Evolutionary conservation across 2,888 invertebrate species (phyloP), one percentile per base, ranked within the genome.

Genomic region (Spilosoma lubricipeda): DNA sequence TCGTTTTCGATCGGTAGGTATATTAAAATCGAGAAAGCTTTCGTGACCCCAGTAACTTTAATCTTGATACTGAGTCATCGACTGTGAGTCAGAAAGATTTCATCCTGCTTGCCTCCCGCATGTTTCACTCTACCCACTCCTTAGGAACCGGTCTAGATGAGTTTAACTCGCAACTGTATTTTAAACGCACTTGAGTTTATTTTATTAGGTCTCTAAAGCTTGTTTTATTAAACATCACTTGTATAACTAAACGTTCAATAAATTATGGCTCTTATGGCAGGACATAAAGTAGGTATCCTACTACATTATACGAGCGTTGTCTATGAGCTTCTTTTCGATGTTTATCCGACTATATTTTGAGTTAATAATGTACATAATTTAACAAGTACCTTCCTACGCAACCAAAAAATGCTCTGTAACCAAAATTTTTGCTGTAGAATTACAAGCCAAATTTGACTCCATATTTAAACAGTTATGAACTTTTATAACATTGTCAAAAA

Each of bases 11-110:
- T 82, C 73, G 67, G 71, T 76, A 52, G 67, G 71, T 76, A 52
- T 78, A 80, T 76, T 83, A 78, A 81, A 76, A 77, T 71, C 71
- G 77, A 75, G 80, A 81, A 80, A 85, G 81, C 85, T 86, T 82
- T 83, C 86, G 89, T 90, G 89, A 88, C 89, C 87, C 89, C 87
- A 89, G 87, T 86, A 88, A 90, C 90, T 87, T 86, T 90, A 90
- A 90, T 86, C 85, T 86, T 77, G 83, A 85, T 83, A 85, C 87
- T 94, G 93, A 93, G 90, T 93, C 93, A 94, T 89, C 87, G 88
- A 83, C 84, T 86, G 84, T 91, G 91, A 91, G 80, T 91, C 92
- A 93, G 90, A 91, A 90, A 89, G 89, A 90, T 89, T 86, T 88
- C 85, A 87, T 86, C 88, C 90, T 89, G 88, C 88, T 87, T 89